phyloP scores from a whole-genome alignment of 1,140 invertebrate species.

The Pantala flavescens region DNA sequence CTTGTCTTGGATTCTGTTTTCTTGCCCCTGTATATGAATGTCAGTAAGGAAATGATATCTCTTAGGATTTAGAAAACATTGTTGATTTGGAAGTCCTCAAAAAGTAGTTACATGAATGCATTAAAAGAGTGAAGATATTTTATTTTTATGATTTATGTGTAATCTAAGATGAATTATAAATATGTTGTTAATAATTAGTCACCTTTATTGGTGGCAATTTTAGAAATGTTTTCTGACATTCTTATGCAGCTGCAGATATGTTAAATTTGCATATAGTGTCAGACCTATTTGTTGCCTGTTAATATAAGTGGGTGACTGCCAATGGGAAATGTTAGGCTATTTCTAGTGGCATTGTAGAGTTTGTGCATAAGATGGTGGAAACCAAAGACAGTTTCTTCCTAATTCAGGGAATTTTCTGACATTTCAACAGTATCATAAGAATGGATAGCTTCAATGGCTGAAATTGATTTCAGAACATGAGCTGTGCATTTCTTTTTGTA shows the following conservation, averaged over 20 bases:
- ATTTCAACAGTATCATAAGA: neutral
- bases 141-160: no score
- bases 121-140: no score
- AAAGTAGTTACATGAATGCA: no score
- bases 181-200: no score
- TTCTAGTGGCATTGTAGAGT: neutral
- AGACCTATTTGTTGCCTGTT: slow-evolving; percentile 9
- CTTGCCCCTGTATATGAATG: neutral
- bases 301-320: slow-evolving; percentile 4
- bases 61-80: no score
- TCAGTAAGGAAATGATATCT: neutral
- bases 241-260: slow-evolving; percentile 1
- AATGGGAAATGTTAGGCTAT: slow-evolving; percentile 9
- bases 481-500: slow-evolving; percentile 9
- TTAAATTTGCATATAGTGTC: slow-evolving; percentile 7
- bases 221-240: neutral
- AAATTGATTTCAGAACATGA: neutral
- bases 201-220: no score
- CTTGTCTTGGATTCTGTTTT: neutral
- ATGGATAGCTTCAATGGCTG: neutral
- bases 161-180: no score
- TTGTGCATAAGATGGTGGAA: slow-evolving; percentile 9
- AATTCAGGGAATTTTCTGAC: slow-evolving; percentile 9
- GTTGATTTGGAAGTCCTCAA: no score
- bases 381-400: slow-evolving; percentile 9